Evolutionary conservation across 2,113 vertebrate genomes (phyloP).

Genomic region (Podilymbus podiceps): DNA sequence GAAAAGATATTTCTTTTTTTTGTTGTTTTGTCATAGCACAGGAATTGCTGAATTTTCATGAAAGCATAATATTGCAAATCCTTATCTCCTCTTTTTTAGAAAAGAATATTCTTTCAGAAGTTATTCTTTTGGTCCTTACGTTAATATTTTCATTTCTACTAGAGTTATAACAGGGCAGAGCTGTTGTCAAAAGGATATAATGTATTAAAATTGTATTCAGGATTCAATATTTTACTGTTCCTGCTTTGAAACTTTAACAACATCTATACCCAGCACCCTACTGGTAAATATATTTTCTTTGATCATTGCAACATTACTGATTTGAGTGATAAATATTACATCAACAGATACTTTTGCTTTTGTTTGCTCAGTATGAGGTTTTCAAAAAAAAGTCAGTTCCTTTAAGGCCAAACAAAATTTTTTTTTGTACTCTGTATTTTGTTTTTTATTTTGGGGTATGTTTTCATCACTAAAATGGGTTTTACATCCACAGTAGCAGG

Average conservation of each 20-base stretch:
- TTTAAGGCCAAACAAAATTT: constrained; percentile 6
- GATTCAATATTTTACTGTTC: constrained; percentile 28
- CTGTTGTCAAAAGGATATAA: constrained; percentile 26
- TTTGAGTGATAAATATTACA: constrained; percentile 61
- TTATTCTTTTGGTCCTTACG: neutral
- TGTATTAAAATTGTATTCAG: constrained; percentile 56
- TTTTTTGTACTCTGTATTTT: neutral
- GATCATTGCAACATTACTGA: constrained; percentile 33
- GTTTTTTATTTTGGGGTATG: neutral
- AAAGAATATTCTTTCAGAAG: constrained; percentile 21
- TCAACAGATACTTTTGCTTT: constrained; percentile 39
- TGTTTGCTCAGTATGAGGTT: constrained; percentile 39
- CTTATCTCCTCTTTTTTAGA: neutral
- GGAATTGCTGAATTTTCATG: constrained; percentile 12
- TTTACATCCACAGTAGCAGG: neutral
- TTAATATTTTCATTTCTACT: constrained; percentile 40
- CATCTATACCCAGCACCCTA: neutral
- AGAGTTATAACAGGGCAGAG: neutral
- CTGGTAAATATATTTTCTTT: constrained; percentile 64
- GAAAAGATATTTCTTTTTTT: neutral
- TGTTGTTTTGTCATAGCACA: neutral
- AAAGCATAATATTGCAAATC: neutral
- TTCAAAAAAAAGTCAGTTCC: constrained; percentile 11
- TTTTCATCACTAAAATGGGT: neutral
- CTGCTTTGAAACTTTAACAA: constrained; percentile 16